Evolutionary conservation across 2,888 invertebrate species (phyloP), one percentile per base, ranked within the genome.

Genomic region (Agonopterix arenella): DNA sequence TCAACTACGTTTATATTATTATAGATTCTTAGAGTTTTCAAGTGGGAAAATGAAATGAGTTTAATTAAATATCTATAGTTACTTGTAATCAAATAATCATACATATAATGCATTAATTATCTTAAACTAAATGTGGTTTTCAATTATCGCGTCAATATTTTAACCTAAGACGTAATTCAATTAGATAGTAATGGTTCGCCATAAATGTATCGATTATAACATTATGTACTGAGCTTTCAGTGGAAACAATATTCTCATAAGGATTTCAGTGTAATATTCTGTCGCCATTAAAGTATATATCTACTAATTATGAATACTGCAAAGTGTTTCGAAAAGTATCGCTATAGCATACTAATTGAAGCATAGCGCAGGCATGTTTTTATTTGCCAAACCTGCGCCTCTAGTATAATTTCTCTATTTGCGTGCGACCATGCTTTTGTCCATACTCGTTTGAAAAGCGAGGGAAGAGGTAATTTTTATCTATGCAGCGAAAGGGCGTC

Each of bases 121-220:
- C 38, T 41, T 42, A 45, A 67, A 66, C 67, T 75, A 70, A 66
- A 68, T 71, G 75, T 76, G 70, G 66, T 81, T 82, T 78, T 76
- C 80, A 83, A 84, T 83, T 83, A 80, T 66, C 66, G 74, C 80
- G 81, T 84, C 84, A 83, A 84, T 83, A 76, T 80, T 69, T 70
- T 70, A 73, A 62, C 64, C 52, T 84, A 79, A 75, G 71, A 28
- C 73, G 61, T 68, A 77, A 74, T 71, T 73, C 65, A 66, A 68
- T 70, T 82, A 79, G 79, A 73, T 78, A 72, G 64, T 74, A 69
- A 76, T 76, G 70, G 69, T 73, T 70, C 76, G 78, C 79, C 78
- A 79, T 82, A 73, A 69, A 62, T 73, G 71, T 77, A 79, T 66
- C 68, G 71, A 64, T 69, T 68, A 69, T 69, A 77, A 37, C 45